phyloP scores from a whole-genome alignment of 2,797 vertebrate species.

The Salmo trutta region DNA sequence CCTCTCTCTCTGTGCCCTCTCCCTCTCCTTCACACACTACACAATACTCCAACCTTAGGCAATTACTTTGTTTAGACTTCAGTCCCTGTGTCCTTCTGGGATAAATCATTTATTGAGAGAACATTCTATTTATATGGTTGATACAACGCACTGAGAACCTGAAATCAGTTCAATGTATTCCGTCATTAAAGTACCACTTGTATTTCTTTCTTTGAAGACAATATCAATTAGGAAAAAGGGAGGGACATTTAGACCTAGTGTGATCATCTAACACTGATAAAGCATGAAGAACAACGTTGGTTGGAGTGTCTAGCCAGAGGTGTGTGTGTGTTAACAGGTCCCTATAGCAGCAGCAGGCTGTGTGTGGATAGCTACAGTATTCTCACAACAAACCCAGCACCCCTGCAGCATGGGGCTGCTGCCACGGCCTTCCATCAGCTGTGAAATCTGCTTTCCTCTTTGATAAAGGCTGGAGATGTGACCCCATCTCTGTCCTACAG shows the following conservation, averaged over 20 bases:
- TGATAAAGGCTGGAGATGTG: slow-evolving; percentile 77
- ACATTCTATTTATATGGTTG: neutral
- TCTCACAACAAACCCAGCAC: slow-evolving; percentile 59
- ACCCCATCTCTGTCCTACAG: slow-evolving; percentile 80
- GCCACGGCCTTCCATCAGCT: slow-evolving; percentile 73
- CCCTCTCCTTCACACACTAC: neutral
- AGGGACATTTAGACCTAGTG: neutral
- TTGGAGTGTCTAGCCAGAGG: neutral
- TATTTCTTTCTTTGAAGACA: neutral
- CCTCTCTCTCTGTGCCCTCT: too few species aligned
- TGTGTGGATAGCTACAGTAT: slow-evolving; percentile 22
- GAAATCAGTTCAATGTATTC: neutral
- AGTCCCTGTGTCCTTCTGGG: slow-evolving; percentile 14
- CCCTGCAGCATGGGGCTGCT: slow-evolving; percentile 61
- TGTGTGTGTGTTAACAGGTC: neutral
- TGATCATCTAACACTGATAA: slow-evolving; percentile 33
- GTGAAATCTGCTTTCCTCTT: slow-evolving; percentile 79
- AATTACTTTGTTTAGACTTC: slow-evolving; percentile 24
- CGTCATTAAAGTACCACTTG: neutral
- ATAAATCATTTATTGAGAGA: slow-evolving; percentile 3
- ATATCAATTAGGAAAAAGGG: neutral
- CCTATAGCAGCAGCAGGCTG: neutral
- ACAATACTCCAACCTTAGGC: slow-evolving; percentile 16
- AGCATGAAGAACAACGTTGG: slow-evolving; percentile 1
- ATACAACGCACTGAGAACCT: neutral